Evolutionary conservation across 2,113 vertebrate species (phyloP).

Genomic region (Heliornis fulica): DNA sequence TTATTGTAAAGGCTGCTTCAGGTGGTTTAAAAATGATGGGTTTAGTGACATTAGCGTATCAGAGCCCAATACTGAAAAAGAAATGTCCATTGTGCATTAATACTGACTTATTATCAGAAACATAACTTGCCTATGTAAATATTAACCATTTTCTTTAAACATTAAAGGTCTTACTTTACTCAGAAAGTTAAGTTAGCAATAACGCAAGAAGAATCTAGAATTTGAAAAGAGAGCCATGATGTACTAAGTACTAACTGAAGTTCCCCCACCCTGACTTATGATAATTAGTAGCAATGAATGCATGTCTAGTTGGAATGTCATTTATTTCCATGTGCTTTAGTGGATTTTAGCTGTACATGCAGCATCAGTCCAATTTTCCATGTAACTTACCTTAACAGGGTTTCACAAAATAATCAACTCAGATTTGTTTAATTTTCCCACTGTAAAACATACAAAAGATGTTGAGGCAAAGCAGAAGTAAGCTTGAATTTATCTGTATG

Average conservation of each 20-base stretch:
- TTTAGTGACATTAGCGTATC: conserved; percentile 57
- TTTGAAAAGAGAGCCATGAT: conserved; percentile 50
- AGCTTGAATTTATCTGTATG: background rate
- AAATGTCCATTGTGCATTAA: conserved; percentile 56
- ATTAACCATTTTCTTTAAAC: conserved; percentile 69
- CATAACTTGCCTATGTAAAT: conserved; percentile 67
- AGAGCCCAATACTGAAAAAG: conserved; percentile 50
- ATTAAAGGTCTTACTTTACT: conserved; percentile 65
- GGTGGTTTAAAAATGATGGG: conserved; percentile 53
- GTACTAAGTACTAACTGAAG: conserved; percentile 48
- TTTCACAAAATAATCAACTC: conserved; percentile 19
- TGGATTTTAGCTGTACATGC: conserved; percentile 21
- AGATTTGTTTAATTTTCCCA: background rate
- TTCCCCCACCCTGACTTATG: conserved; percentile 45
- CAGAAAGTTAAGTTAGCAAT: conserved; percentile 44
- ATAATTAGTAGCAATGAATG: conserved; percentile 55
- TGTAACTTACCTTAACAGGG: background rate
- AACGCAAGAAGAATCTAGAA: conserved; percentile 31
- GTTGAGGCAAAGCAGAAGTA: background rate
- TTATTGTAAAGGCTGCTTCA: conserved; percentile 58
- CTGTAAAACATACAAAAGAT: background rate
- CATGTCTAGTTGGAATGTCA: conserved; percentile 45
- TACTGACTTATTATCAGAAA: conserved; percentile 63
- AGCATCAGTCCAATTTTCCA: conserved; percentile 6
- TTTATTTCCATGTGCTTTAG: conserved; percentile 24